phyloP scores from a whole-genome alignment of 1,140 invertebrate species.

The Penaeus chinensis region DNA sequence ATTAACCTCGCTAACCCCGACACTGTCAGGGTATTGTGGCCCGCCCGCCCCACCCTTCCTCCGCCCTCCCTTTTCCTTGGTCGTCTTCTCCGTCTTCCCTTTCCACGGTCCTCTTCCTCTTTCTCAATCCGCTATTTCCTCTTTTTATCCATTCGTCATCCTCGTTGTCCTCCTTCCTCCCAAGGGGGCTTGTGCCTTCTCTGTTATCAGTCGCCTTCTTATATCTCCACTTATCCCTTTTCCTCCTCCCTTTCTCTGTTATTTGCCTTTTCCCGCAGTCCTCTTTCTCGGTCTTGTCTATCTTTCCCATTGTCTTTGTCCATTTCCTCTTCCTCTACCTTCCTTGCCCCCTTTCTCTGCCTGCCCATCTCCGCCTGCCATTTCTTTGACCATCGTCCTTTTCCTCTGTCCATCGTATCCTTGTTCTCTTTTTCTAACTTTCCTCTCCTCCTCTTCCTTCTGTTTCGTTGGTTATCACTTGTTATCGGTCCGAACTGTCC shows the following conservation, averaged over 20 bases:
- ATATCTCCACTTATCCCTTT: background rate
- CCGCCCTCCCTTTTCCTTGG: background rate
- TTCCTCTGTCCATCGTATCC: too few relatives aligned
- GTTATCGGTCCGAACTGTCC: too few relatives aligned
- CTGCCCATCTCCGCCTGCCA: too few relatives aligned
- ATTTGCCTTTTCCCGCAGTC: too few relatives aligned
- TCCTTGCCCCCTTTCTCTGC: too few relatives aligned
- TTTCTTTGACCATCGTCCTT: too few relatives aligned
- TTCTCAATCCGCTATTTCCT: background rate
- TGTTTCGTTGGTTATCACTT: too few relatives aligned
- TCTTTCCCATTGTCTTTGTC: background rate
- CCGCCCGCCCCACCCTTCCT: background rate
- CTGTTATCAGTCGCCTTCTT: too few relatives aligned
- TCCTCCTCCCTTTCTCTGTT: background rate
- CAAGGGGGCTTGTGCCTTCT: background rate
- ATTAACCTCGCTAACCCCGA: too few relatives aligned
- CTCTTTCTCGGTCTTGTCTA: background rate
- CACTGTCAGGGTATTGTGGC: too few relatives aligned
- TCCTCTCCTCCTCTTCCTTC: too few relatives aligned
- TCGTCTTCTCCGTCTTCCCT: background rate
- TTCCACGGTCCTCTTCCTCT: background rate
- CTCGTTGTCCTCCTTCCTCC: background rate
- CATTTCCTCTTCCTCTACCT: background rate
- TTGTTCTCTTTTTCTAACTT: too few relatives aligned
- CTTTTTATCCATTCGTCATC: background rate